Evolutionary conservation across 2,113 vertebrate genomes (phyloP), one percentile per base, ranked within the genome.

Genomic region (Cynoglossus semilaevis): DNA sequence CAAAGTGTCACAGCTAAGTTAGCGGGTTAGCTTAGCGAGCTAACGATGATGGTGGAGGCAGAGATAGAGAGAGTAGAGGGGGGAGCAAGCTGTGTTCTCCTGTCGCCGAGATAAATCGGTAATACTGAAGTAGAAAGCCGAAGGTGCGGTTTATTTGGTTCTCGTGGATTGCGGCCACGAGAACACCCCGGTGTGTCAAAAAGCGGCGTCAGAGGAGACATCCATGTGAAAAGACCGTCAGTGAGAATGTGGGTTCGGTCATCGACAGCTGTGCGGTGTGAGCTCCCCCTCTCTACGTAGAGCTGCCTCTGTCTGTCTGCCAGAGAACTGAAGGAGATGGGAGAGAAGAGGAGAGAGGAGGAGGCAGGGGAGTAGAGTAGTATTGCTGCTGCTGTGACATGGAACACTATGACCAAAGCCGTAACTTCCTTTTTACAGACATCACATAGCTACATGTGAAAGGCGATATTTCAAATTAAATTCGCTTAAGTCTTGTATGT

Each of bases 11-110:
- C 70, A 1, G 85, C 85, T 79, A 83, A 85, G 72, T 85, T 84
- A 87, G 83, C 82, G 63, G 64, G 77, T 74, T 81, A 86, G 87
- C 87, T 79, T 81, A 69, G 76, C 72, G 51, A 18, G 82, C 85
- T 87, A 84, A 67, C 81, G 71, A 47, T 74, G 43, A 36, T n/a
- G 15, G 35, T 36, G 49, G 57, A 1, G 42, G 49, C 3, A 41
- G 12, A 38, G 37, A 29, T 6, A 29, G 22, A 29, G 22, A 6
- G 22, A 29, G 22, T 29, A 2, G 22, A 29, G 69, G 64, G 67
- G 9, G 16, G 41, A 40, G 76, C 67, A 65, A 70, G 70, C 60
- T 71, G 55, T 80, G 73, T 52, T 69, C 36, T 15, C 36, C 59
- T 57, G 75, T 62, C 73, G 83, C 66, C 83, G 72, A 81, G 62